Evolutionary conservation across 2,888 invertebrate species (phyloP).

Genomic region (Plutella xylostella): DNA sequence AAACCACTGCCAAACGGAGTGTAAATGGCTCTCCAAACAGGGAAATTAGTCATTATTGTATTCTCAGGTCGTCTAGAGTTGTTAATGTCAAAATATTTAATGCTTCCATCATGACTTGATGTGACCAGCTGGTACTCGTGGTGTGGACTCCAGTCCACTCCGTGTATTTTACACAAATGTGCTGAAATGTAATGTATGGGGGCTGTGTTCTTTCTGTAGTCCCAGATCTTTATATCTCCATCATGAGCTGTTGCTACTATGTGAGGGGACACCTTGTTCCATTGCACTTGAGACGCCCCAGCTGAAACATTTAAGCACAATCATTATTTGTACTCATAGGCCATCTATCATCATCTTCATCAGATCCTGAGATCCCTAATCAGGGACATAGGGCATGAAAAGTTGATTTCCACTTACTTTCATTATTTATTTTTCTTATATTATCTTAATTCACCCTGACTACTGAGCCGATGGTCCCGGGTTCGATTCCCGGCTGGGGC

Average conservation of each 20-base stretch:
- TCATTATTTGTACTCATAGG: too few species aligned
- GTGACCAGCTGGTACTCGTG: constrained; percentile 89
- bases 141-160: constrained; percentile 93
- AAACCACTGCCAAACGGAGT: constrained; percentile 95
- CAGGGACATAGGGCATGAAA: too few species aligned
- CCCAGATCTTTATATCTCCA: constrained; percentile 96
- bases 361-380: too few species aligned
- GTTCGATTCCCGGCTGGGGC: too few species aligned
- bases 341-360: too few species aligned
- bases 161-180: constrained; percentile 89
- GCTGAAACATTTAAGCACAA: constrained; percentile 66
- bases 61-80: constrained; percentile 88
- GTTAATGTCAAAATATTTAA: constrained; percentile 93
- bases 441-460: too few species aligned
- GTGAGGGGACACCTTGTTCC: constrained; percentile 88
- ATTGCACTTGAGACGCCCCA: constrained; percentile 93
- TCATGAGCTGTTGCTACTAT: constrained; percentile 95
- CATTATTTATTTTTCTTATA: too few species aligned
- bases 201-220: constrained; percentile 86
- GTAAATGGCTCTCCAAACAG: constrained; percentile 94
- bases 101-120: constrained; percentile 95
- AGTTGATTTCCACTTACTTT: too few species aligned
- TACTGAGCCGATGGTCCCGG: too few species aligned
- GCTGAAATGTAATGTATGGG: constrained; percentile 95
- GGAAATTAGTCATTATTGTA: constrained; percentile 84